phyloP scores from a whole-genome alignment of 35 echinoderm and acorn worm species.

The Lytechinus pictus region DNA sequence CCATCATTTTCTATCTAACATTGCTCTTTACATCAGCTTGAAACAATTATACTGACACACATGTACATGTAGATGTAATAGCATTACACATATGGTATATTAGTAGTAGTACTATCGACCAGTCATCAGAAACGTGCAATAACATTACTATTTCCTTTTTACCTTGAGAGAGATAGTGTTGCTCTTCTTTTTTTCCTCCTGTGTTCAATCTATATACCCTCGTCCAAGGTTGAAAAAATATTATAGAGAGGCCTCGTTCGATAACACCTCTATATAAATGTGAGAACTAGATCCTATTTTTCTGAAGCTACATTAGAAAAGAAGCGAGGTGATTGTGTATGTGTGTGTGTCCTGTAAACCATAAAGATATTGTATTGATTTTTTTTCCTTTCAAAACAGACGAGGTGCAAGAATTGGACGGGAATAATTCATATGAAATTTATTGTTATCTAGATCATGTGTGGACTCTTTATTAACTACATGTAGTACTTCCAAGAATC shows the following conservation, averaged over 20 bases:
- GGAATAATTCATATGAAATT: not conserved
- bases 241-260: not conserved
- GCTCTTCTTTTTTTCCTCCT: not conserved
- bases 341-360: not conserved
- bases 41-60: not conserved
- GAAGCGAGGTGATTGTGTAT: not conserved
- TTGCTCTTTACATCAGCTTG: not conserved
- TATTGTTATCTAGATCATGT: not conserved
- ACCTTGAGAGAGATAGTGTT: slow-evolving; percentile 11
- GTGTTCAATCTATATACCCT: not conserved
- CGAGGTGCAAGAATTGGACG: not conserved
- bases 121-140: not conserved
- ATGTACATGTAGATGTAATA: not conserved
- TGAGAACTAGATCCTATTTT: not conserved
- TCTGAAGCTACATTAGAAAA: not conserved
- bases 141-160: not conserved
- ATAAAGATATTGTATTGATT: not conserved
- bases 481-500: not conserved
- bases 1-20: not conserved
- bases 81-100: no score
- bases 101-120: not conserved
- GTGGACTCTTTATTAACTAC: not conserved
- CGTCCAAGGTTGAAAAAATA: not conserved
- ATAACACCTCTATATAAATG: not conserved
- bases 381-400: not conserved